Base-by-base conservation (phyloP, 2,888 invertebrate species). In the Macroteleia sp. region DNA sequence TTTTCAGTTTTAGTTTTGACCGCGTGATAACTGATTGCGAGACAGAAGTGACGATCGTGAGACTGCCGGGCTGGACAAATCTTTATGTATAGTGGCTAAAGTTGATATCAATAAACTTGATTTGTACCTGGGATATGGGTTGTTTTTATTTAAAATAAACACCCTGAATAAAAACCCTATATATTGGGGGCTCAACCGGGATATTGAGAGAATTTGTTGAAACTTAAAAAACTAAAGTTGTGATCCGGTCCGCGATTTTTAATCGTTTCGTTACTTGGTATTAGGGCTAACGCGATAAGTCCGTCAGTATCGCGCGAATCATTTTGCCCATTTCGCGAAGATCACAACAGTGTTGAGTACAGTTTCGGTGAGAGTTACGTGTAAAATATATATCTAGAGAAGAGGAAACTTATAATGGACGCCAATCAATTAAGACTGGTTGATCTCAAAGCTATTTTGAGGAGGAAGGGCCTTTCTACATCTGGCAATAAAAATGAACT, bases 401-500 rank as follows among this genome's bases (percentile, higher is more conserved):
- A n/a, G n/a, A n/a, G n/a, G n/a, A n/a, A n/a, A n/a, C n/a, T n/a
- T 5, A 19, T 17, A 41, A 41, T 41, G 41, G 41, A 41, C 16
- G 19, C 19, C 1, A 41, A n/a, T 10, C 20, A 20, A 1, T 2
- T 41, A 6, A 41, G 10, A 41, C 2, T 41, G 41, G 19, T 10
- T 3, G 41, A 41, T 3, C 4, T 41, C 0, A 41, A 41, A 10
- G 10, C 9, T 12, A 19, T 41, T 10, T 10, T 41, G 10, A 19
- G 10, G 3, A 41, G 5, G n/a, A 44, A 14, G 12, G 44, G 44
- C 5, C 12, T 44, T 20, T 12, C 44, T 12, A 44, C 22, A 4
- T 12, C 6, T n/a, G 44, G 44, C 4, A 44, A 44, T 12, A 44
- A 44, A 44, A 44, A 44, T 5, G 44, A 44, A 19, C 4, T 44